Percentiles rank a stretch among this genome's conserved stretches.
phyloP scores from a whole-genome alignment of 53 echinoderm and acorn worm genomes.

The Echinarachnius parma region DNA sequence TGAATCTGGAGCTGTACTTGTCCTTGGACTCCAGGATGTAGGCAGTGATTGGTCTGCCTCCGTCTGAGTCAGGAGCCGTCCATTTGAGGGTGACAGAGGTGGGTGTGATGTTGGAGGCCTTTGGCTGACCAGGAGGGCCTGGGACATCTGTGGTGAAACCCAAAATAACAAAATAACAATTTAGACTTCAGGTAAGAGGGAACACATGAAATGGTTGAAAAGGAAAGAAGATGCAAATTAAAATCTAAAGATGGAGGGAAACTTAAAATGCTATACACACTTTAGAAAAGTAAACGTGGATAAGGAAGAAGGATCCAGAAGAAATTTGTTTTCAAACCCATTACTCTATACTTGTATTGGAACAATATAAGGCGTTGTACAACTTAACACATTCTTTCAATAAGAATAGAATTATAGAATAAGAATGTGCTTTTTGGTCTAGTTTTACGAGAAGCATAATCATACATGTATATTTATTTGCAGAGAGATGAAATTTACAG shows the following conservation, averaged over 20 bases:
- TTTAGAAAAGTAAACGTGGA: too few species aligned
- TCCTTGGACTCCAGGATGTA: slow-evolving; percentile 83
- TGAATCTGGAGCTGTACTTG: slow-evolving; percentile 67
- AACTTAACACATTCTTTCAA: too few species aligned
- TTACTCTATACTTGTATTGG: too few species aligned
- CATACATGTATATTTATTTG: too few species aligned
- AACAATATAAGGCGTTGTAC: too few species aligned
- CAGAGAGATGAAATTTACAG: too few species aligned
- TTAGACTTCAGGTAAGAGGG: not conserved
- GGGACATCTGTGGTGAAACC: slow-evolving; percentile 53
- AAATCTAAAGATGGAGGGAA: not conserved
- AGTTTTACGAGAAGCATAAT: too few species aligned
- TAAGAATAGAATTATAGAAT: too few species aligned
- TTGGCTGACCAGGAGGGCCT: slow-evolving; percentile 59
- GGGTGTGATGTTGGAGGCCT: slow-evolving; percentile 61
- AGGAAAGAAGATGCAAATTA: not conserved
- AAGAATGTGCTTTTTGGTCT: too few species aligned
- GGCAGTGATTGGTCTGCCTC: slow-evolving; percentile 83
- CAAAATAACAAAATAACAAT: not conserved
- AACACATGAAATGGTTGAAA: not conserved
- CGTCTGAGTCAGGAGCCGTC: slow-evolving; percentile 83
- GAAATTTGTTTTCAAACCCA: too few species aligned
- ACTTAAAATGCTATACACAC: not conserved
- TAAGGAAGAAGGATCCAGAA: too few species aligned
- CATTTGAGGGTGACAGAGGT: slow-evolving; percentile 79